These are phyloP conservation scores for Amitus sp. DNA, from an alignment of 2,888 invertebrate species.

Conservation along the genomic window DNA sequence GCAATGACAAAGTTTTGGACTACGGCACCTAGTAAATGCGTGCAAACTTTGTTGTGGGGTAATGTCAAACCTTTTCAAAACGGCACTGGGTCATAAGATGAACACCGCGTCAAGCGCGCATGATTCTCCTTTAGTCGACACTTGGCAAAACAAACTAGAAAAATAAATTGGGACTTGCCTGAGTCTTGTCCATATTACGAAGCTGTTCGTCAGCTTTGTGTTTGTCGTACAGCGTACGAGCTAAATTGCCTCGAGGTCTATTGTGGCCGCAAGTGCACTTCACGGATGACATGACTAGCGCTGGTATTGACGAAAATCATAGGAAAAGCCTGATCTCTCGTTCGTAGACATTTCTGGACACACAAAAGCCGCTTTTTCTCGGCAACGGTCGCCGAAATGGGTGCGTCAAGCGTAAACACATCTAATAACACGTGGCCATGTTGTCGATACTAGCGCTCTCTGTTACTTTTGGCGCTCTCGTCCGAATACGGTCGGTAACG, in stretches of 20 bases:
- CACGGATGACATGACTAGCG: conserved; percentile 12
- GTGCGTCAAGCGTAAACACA: conserved; percentile 45
- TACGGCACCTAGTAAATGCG: too few species aligned
- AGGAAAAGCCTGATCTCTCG: background rate
- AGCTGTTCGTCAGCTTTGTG: conserved; percentile 77
- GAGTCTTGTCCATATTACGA: conserved; percentile 74
- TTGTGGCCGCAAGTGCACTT: conserved; percentile 34
- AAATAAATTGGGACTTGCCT: conserved; percentile 73
- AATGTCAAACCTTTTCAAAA: too few species aligned
- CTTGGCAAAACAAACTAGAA: too few species aligned
- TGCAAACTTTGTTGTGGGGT: too few species aligned
- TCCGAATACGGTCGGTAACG: conserved; percentile 31
- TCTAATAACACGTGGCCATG: conserved; percentile 62
- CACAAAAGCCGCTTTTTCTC: conserved; percentile 17
- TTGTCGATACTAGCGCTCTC: conserved; percentile 51
- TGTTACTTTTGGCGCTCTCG: conserved; percentile 20
- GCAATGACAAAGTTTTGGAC: too few species aligned
- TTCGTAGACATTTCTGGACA: too few species aligned
- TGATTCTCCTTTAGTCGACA: too few species aligned
- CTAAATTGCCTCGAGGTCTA: conserved; percentile 77
- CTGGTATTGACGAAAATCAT: conserved; percentile 1
- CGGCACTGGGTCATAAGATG: too few species aligned
- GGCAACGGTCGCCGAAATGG: conserved; percentile 4
- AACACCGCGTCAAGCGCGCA: too few species aligned
- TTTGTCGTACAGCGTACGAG: conserved; percentile 78